A percentile compares a stretch with the other conserved stretches of the same genome.
phyloP scores from a whole-genome alignment of 2,797 vertebrate genomes.

The Phoeniculus purpureus region DNA sequence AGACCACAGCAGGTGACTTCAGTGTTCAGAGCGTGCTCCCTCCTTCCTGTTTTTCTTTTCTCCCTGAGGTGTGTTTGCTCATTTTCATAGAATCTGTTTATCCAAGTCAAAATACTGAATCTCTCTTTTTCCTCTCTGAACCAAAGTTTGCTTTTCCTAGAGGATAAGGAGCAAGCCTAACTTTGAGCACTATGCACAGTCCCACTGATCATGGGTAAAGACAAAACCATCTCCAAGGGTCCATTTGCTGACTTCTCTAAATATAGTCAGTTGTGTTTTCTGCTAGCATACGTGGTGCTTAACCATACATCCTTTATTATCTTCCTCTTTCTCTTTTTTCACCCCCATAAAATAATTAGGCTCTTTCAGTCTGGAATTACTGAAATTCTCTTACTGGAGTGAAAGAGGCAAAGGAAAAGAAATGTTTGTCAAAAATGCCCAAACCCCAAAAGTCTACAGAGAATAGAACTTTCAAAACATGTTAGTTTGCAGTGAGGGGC shows the following conservation, averaged over 20 bases:
- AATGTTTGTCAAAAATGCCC: neutral
- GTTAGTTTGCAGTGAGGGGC: neutral
- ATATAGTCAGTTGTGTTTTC: neutral
- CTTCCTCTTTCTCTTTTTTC: neutral
- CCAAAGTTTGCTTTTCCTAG: neutral
- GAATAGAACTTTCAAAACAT: neutral
- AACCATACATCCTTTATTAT: neutral
- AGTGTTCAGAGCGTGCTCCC: neutral
- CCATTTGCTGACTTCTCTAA: neutral
- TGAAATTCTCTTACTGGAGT: neutral
- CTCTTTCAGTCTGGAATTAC: neutral
- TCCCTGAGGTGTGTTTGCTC: neutral
- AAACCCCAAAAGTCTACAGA: neutral
- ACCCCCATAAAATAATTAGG: neutral
- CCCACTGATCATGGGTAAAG: neutral
- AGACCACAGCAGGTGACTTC: neutral
- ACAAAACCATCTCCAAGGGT: neutral
- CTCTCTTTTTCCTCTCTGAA: neutral
- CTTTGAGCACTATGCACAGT: neutral
- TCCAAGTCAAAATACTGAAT: conserved; percentile 11
- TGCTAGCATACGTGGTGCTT: neutral
- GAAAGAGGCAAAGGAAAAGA: neutral
- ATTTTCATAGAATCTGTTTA: neutral
- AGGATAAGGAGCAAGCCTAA: neutral
- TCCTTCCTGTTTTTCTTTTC: neutral